Conservation (phyloP, 2,888 invertebrate genomes). For the Lucinisca nassula region DNA sequence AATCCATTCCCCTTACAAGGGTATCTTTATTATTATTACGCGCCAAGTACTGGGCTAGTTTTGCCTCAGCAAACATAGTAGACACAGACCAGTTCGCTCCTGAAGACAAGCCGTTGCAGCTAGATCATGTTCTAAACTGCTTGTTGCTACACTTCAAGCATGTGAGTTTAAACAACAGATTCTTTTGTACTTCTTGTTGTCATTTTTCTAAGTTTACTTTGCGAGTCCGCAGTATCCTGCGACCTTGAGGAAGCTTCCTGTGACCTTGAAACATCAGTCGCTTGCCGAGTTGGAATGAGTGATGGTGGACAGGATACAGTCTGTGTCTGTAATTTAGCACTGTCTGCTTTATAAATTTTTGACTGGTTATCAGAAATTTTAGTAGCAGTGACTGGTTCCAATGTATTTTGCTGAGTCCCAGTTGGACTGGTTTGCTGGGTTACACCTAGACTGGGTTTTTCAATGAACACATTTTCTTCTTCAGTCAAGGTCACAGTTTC, state of each 20-base stretch:
- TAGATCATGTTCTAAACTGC: no score
- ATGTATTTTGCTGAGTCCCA: constrained; percentile 10
- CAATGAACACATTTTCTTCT: constrained; percentile 41
- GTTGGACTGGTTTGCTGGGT: constrained; percentile 19
- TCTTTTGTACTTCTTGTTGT: constrained; percentile 24
- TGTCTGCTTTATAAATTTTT: not conserved
- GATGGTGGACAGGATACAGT: constrained; percentile 50
- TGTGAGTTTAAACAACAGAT: constrained; percentile 37
- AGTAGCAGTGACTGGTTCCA: not conserved
- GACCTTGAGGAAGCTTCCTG: not conserved
- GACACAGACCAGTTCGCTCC: no score
- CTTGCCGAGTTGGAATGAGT: constrained; percentile 32
- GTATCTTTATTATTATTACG: no score
- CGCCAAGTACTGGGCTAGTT: no score
- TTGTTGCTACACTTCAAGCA: no score
- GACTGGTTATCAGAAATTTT: constrained; percentile 14
- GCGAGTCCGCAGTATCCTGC: not conserved
- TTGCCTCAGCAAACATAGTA: no score
- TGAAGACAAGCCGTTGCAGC: no score
- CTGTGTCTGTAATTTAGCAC: constrained; percentile 23
- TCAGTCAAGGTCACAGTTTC: constrained; percentile 35
- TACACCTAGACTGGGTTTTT: constrained; percentile 21
- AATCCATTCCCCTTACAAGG: no score
- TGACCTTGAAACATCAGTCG: not conserved
- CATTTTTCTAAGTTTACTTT: constrained; percentile 17